These are phyloP conservation scores for Anthrax anthrax DNA, from an alignment of 2,888 invertebrate genomes.

Conservation along the genomic window DNA sequence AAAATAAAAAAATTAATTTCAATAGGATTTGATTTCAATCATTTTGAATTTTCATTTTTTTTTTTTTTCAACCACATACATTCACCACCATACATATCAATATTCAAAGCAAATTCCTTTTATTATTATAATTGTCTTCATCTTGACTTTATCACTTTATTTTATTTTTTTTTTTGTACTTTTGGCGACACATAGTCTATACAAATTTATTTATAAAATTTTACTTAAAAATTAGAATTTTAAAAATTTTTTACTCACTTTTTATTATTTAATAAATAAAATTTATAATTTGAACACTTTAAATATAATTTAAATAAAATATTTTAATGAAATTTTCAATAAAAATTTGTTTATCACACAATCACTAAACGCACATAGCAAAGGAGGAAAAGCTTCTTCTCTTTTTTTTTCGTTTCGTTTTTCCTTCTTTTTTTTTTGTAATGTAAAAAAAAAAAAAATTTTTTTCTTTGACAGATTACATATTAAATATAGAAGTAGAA, in stretches of 20 bases:
- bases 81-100: not conserved
- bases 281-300: not conserved
- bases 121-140: not conserved
- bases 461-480: too few species aligned
- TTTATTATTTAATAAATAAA: not conserved
- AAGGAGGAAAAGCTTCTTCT: slow-evolving; percentile 1
- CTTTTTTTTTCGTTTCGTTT: too few species aligned
- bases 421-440: too few species aligned
- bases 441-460: too few species aligned
- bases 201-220: slow-evolving; percentile 2
- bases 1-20: too few species aligned
- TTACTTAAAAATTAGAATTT: not conserved
- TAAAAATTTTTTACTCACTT: slow-evolving; percentile 2
- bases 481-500: too few species aligned
- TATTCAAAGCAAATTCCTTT: not conserved
- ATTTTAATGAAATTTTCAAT: not conserved
- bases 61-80: not conserved
- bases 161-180: slow-evolving; percentile 5
- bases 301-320: not conserved
- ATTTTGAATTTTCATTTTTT: too few species aligned
- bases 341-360: slow-evolving; percentile 5
- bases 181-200: slow-evolving; percentile 7
- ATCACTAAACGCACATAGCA: not conserved
- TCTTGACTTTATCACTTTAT: not conserved
- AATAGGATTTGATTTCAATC: too few species aligned